Evolutionary conservation across 2,888 invertebrate genomes (phyloP), one percentile per base, ranked within the genome.

Genomic region (Bugula neritina): DNA sequence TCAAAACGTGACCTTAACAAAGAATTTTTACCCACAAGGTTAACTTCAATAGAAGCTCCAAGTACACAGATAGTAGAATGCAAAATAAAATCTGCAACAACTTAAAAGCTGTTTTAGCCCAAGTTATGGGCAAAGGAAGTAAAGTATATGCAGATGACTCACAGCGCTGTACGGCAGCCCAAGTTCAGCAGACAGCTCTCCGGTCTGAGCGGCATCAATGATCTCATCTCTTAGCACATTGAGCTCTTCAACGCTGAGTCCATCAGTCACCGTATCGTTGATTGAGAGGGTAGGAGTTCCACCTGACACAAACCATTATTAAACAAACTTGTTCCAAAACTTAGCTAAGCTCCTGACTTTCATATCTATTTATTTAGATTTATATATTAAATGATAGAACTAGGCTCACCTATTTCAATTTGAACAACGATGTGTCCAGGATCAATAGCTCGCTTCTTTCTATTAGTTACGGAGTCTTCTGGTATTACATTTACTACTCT

Each of bases 401-500:
- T n/a, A n/a, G n/a, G 5, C 55, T 69, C 3, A 54, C 70, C 70
- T 10, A 70, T 13, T 31, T 70, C 70, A 10, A 70, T 10, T 25
- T 70, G 29, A 3, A 70, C 70, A 1, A 31, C 31, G n/a, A 70
- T 54, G 23, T 43, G 54, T 25, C 70, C 54, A 70, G 52, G 70
- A 21, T n/a, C 29, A 5, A 70, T n/a, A 3, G 70, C 43, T 29
- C 70, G 34, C 29, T 31, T 70, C 29, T 52, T 43, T 70, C 31
- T 70, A 2, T n/a, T 31, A 70, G 70, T 10, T 5, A 43, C 23
- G 23, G 52, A 54, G 25, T 54, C 54, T 54, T 70, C 70, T 5
- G 70, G 31, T 2, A 70, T 54, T 5, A 70, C 70, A 54, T 70
- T 70, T 13, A 70, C 70, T 3, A 70, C 70, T 3, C 70, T n/a